Percentiles rank a stretch among this genome's conserved stretches.
Evolutionary conservation across 2,113 vertebrate species (phyloP).

Genomic region (Chrysemys picta): DNA sequence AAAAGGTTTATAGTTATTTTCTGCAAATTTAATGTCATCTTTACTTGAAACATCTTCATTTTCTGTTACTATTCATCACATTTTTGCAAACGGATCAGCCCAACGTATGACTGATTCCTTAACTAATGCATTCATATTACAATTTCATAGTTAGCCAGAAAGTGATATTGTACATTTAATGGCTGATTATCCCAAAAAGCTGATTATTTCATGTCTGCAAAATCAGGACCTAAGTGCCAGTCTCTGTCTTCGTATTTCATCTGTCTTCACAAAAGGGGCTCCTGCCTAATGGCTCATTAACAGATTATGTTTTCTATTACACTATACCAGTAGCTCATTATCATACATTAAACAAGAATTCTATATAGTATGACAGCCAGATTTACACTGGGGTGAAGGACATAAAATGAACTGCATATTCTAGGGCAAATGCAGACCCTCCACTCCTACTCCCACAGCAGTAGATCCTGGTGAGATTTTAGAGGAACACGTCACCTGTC

Average conservation of each 20-base stretch:
- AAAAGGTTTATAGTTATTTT: not conserved
- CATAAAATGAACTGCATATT: not conserved
- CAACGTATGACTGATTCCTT: not conserved
- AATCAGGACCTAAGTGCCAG: not conserved
- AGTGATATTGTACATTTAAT: conserved; percentile 1
- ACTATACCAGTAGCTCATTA: not conserved
- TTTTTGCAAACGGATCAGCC: conserved; percentile 20
- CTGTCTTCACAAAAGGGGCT: not conserved
- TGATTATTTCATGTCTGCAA: not conserved
- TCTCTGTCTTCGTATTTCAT: not conserved
- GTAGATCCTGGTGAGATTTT: not conserved
- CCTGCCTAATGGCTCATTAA: not conserved
- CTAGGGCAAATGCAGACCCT: not conserved
- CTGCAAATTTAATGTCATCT: not conserved
- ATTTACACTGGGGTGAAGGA: not conserved
- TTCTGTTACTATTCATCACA: not conserved
- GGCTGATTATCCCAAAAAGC: not conserved
- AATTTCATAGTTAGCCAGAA: not conserved
- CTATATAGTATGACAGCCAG: not conserved
- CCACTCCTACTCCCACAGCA: not conserved
- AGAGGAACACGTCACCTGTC: not conserved
- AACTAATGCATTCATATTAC: not conserved
- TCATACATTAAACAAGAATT: not conserved
- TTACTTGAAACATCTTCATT: not conserved
- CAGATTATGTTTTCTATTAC: not conserved